Base-by-base conservation (phyloP, 1,140 invertebrate species). In the Drosophila hydei region DNA sequence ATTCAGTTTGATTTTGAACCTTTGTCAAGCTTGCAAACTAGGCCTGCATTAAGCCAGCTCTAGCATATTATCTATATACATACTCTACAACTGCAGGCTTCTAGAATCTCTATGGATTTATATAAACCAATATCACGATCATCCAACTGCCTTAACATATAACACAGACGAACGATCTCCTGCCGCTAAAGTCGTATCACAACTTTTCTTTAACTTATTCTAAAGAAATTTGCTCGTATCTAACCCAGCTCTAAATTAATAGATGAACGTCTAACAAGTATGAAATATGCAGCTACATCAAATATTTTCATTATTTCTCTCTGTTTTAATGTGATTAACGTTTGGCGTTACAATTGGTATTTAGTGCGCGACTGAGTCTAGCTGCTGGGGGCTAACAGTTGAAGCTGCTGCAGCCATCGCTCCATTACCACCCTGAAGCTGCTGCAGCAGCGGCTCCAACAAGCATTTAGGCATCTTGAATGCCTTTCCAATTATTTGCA, bases 291-390 rank as follows among this genome's bases (percentile, higher is more conserved):
- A 48, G n/a, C 5, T 19, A 52, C 18, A 62, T 8, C 25, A 16
- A 69, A 48, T 12, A 55, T 60, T 45, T 48, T 61, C 27, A 48
- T 50, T 68, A 48, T 69, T 51, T 69, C 40, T 58, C 58, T 62
- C 18, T 45, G 11, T 11, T 33, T 33, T 33, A 18, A 19, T 45
- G 63, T 70, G 75, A 87, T 87, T 88, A 87, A 88, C 87, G 78
- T 73, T 78, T 77, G 85, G 30, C 76, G 85, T 88, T 88, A 84
- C 84, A 75, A 74, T 89, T 88, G 83, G 79, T 85, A 88, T 88
- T 88, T 72, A 74, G 83, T 88, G 83, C 83, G 84, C 76, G 84
- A 88, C 83, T 84, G 62, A 75, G 62, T 75, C 33, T 27, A 60
- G 18, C 38, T 33, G 36, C 58, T 52, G 50, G 16, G 14, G 16